Evolutionary conservation across 2,113 vertebrate genomes (phyloP), one percentile per base, ranked within the genome.

Genomic region (Cheilinus undulatus): DNA sequence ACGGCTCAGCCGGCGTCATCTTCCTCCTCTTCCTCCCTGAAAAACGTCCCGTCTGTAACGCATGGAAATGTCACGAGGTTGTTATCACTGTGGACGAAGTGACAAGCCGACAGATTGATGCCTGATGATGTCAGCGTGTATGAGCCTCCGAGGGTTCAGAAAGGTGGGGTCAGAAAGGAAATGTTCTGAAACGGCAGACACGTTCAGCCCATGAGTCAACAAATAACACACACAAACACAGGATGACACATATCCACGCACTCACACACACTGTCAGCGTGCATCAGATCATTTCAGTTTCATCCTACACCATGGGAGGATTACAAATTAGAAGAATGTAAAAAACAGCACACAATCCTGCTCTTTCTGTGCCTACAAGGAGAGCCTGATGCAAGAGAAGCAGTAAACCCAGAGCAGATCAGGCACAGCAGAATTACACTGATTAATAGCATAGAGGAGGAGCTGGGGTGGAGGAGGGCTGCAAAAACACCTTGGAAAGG

Each of bases 61-160:
- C 76, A 24, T 75, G 64, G 22, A 86, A 90, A 91, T 89, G 90
- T 91, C 79, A 84, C n/a, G 34, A 69, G 69, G 66, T 30, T 7
- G 53, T 59, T 73, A 65, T 84, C 80, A 74, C 5, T n/a, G 78
- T 28, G 49, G 75, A 54, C 68, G 43, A 60, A 26, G 58, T 80
- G 80, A 45, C 60, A 54, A 70, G 59, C 34, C 69, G 87, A 87
- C 76, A 83, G 86, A 84, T 48, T 79, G 73, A 73, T 62, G 80
- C 61, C 40, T 43, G 61, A 45, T 45, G 42, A 45, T 17, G 53
- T 43, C 48, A 62, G 69, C 42, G 50, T 62, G 53, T 66, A 59
- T 46, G 60, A 28, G 50, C 30, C 49, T 70, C 59, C 51, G 46
- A 71, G 81, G 54, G 45, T 61, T 82, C 23, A 20, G 20, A 70